These are phyloP conservation scores for Caloenas nicobarica DNA, from an alignment of 2,113 vertebrate genomes.

Conservation along the genomic window DNA sequence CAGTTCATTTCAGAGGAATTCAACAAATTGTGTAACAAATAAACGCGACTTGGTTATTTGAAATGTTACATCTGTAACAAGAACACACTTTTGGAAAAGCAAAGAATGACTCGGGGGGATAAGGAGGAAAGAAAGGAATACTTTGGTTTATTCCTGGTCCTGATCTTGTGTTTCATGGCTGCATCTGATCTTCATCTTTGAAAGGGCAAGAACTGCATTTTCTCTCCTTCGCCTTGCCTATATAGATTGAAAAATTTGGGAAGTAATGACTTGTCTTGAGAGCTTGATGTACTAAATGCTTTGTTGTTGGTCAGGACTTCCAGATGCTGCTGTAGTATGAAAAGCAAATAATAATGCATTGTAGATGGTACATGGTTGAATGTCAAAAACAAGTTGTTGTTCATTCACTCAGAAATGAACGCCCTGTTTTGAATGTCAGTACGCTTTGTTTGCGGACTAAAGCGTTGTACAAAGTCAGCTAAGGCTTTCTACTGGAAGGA, in stretches of 20 bases:
- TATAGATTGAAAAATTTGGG: not conserved
- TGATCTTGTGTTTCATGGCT: not conserved
- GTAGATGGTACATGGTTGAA: not conserved
- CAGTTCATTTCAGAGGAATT: not conserved
- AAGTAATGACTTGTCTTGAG: not conserved
- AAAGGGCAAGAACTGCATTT: not conserved
- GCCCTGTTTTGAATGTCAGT: not conserved
- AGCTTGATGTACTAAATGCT: not conserved
- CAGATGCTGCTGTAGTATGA: not conserved
- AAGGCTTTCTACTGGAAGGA: not conserved
- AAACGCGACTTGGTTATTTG: not conserved
- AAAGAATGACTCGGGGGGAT: not conserved
- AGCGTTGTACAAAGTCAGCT: not conserved
- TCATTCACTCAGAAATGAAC: not conserved
- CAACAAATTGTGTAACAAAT: not conserved
- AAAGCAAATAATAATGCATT: not conserved
- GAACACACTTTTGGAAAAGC: not conserved
- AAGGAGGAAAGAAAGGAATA: not conserved
- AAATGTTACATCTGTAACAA: not conserved
- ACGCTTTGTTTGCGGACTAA: constrained; percentile 13
- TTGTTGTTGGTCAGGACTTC: not conserved
- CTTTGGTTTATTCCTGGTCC: not conserved
- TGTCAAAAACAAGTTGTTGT: not conserved
- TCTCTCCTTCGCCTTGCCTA: not conserved
- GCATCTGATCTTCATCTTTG: not conserved